Evolutionary conservation across 2,797 vertebrate genomes (phyloP).

Genomic region (Malurus leucopterus): DNA sequence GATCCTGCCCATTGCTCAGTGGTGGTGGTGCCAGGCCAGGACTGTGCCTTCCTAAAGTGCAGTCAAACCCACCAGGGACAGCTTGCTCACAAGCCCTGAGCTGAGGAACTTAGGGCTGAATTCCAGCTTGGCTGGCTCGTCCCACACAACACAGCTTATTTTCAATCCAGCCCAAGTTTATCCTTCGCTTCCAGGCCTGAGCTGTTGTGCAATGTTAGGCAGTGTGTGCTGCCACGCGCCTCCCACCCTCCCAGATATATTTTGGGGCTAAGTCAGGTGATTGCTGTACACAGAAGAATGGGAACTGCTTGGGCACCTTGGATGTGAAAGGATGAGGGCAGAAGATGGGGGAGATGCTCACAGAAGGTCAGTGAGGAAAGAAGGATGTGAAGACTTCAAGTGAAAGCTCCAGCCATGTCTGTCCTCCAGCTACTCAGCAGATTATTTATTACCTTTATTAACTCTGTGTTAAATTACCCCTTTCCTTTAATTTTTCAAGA

Average conservation of each 20-base stretch:
- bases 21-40: background rate
- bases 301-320: background rate
- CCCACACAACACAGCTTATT: background rate
- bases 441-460: constrained; percentile 22
- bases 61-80: background rate
- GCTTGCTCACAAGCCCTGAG: fast-evolving
- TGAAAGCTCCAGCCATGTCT: background rate
- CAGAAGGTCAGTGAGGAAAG: background rate
- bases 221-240: background rate
- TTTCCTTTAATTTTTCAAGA: background rate
- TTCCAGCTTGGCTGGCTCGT: background rate
- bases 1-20: fast-evolving
- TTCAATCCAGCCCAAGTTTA: background rate
- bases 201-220: background rate
- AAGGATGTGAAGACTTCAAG: background rate
- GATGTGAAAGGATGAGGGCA: background rate
- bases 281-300: background rate
- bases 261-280: background rate
- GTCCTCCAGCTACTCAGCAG: background rate
- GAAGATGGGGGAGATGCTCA: background rate
- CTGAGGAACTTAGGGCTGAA: background rate
- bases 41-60: background rate
- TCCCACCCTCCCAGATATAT: background rate
- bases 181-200: background rate
- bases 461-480: background rate